These are phyloP conservation scores for Hyla sarda DNA, from an alignment of 2,113 vertebrate species.

Conservation along the genomic window DNA sequence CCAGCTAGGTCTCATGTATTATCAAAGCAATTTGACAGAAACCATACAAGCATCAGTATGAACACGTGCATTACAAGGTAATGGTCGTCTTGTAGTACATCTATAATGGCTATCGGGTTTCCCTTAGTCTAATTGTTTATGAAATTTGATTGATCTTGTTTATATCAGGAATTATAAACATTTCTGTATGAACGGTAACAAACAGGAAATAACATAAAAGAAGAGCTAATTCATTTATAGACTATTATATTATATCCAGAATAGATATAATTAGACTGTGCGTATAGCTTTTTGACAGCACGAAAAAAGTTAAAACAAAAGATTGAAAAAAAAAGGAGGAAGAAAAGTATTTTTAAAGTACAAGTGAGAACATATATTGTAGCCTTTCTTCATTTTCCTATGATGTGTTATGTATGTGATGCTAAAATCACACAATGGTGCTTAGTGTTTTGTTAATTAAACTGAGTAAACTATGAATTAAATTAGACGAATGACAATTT, in stretches of 20 bases:
- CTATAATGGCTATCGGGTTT: not conserved
- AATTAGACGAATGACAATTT: slow-evolving; percentile 24
- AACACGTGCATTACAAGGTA: not conserved
- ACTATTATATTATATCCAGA: not conserved
- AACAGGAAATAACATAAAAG: no score
- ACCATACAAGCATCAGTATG: not conserved
- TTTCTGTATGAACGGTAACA: no score
- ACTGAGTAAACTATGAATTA: slow-evolving; percentile 6
- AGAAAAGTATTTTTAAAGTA: not conserved
- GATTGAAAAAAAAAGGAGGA: not conserved
- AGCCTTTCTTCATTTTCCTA: not conserved
- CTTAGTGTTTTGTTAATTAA: slow-evolving; percentile 14
- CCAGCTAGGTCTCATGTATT: no score
- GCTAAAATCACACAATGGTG: slow-evolving; percentile 15
- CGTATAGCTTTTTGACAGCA: not conserved
- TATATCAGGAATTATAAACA: not conserved
- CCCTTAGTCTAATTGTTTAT: not conserved
- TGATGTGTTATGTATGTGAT: slow-evolving; percentile 7
- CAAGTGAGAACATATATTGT: not conserved
- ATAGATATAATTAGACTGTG: not conserved
- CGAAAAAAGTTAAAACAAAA: not conserved
- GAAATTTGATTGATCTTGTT: not conserved
- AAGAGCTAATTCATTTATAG: not conserved
- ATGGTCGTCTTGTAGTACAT: not conserved
- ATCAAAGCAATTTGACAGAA: not conserved